Evolutionary conservation across 2,888 invertebrate species (phyloP).

Genomic region (Nephrotoma flavescens): DNA sequence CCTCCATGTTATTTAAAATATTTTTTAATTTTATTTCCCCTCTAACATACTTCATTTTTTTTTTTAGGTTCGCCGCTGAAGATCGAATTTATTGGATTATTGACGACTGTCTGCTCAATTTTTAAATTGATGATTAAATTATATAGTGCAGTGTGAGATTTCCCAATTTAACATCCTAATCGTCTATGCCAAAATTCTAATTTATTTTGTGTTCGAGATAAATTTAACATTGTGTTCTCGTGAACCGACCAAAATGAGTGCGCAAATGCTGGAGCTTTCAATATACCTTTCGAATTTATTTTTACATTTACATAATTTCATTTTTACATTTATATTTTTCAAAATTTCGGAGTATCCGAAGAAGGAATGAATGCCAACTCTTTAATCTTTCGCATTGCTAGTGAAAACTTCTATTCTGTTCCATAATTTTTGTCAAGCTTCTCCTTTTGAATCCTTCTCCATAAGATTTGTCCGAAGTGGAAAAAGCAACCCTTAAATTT

Average conservation of each 20-base stretch:
- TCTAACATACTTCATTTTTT: too few relatives aligned
- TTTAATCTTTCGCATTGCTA: background rate
- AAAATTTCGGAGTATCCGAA: background rate
- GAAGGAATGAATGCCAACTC: background rate
- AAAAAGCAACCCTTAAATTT: background rate
- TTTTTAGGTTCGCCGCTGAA: too few relatives aligned
- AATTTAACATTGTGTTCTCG: slow-evolving; percentile 2
- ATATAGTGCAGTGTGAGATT: too few relatives aligned
- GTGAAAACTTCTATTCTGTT: background rate
- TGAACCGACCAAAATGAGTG: slow-evolving; percentile 8
- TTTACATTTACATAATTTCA: background rate
- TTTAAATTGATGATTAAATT: background rate
- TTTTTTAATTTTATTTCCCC: too few relatives aligned
- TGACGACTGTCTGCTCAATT: background rate
- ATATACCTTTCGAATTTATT: background rate
- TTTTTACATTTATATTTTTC: background rate
- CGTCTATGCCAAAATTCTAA: slow-evolving; percentile 4
- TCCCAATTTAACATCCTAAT: too few relatives aligned
- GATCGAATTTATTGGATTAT: too few relatives aligned
- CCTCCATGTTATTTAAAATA: too few relatives aligned
- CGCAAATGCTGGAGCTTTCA: background rate
- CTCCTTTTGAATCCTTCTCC: background rate
- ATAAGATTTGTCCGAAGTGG: background rate
- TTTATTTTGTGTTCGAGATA: slow-evolving; percentile 8
- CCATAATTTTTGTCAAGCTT: background rate